Conservation (phyloP, 92 coral and sea anemone genomes). For the Bergia sp. region DNA sequence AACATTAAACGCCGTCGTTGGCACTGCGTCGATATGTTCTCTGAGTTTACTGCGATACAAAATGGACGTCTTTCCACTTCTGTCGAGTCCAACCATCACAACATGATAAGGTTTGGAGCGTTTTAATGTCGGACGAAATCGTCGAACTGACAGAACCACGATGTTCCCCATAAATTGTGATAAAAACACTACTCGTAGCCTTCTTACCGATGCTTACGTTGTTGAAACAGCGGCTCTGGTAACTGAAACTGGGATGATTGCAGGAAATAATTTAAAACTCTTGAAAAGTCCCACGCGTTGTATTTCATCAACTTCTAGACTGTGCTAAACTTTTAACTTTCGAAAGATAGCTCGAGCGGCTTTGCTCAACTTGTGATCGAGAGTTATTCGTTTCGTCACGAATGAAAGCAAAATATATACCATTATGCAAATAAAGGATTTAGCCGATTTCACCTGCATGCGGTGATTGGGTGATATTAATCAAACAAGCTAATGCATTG, state of each 20-base stretch:
- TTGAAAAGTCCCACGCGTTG: neutral
- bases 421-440: conserved; percentile 22
- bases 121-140: conserved; percentile 80
- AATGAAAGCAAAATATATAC: conserved; percentile 21
- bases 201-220: neutral
- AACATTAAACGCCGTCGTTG: conserved; percentile 94
- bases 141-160: conserved; percentile 71
- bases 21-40: conserved; percentile 71
- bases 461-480: conserved; percentile 36
- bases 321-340: neutral
- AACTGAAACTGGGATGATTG: neutral
- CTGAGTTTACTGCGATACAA: conserved; percentile 91
- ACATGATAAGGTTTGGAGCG: conserved; percentile 84
- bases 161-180: conserved; percentile 70
- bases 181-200: neutral
- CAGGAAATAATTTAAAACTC: neutral
- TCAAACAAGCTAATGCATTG: conserved; percentile 20
- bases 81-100: conserved; percentile 96
- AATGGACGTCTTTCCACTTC: conserved; percentile 93
- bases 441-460: conserved; percentile 15
- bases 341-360: neutral
- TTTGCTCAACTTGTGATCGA: conserved; percentile 12
- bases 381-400: conserved; percentile 1
- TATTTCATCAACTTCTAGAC: neutral
- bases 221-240: neutral